phyloP scores from a whole-genome alignment of 2,888 invertebrate genomes.

The Cyaniris semiargus region DNA sequence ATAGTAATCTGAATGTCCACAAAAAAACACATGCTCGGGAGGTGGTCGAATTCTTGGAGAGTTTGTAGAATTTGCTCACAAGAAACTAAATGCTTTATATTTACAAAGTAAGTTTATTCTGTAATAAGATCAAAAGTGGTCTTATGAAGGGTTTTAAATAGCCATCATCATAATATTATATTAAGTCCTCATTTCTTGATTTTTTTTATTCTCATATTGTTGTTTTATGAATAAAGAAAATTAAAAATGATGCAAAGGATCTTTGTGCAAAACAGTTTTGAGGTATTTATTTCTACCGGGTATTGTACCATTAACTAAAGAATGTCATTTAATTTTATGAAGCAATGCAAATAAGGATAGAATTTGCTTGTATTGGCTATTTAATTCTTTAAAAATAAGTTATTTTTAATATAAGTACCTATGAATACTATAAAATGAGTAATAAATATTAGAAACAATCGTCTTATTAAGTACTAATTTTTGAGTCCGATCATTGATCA shows the following conservation, averaged over 20 bases:
- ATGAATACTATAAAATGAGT: background rate
- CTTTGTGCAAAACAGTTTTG: background rate
- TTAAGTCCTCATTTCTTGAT: background rate
- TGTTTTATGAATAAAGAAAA: background rate
- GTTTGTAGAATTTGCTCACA: background rate
- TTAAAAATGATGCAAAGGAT: background rate
- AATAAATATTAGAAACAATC: background rate
- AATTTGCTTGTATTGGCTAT: background rate
- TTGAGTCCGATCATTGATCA: background rate
- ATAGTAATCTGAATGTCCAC: slow-evolving; percentile 25
- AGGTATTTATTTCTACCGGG: too few relatives aligned
- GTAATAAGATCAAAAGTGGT: background rate
- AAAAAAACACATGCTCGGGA: slow-evolving; percentile 25
- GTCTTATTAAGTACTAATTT: background rate
- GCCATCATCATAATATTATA: background rate
- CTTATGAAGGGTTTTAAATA: background rate
- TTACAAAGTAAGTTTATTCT: background rate
- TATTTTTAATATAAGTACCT: background rate
- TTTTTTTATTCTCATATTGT: background rate
- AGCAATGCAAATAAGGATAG: background rate
- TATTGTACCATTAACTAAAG: background rate
- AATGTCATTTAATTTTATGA: background rate
- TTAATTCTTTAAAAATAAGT: background rate
- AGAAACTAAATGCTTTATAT: background rate
- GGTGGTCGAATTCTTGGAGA: slow-evolving; percentile 6